These are phyloP conservation scores for Stegostoma tigrinum DNA, from an alignment of 2,113 vertebrate species.

Conservation along the genomic window DNA sequence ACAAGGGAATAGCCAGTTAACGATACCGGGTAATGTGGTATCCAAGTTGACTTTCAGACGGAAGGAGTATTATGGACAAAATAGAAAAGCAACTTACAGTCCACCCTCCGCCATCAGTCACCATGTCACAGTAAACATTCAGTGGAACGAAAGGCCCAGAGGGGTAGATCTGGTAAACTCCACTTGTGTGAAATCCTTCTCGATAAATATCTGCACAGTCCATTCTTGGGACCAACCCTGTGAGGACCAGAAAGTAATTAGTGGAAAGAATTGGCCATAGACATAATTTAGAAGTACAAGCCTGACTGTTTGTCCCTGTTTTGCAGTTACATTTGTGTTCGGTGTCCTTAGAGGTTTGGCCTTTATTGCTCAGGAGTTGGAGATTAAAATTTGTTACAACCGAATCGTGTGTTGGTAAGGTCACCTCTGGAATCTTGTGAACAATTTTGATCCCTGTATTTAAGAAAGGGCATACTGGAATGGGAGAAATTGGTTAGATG, in stretches of 20 bases:
- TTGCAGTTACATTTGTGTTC: no score
- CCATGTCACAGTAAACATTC: constrained; percentile 69
- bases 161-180: constrained; percentile 65
- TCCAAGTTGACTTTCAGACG: background rate
- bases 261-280: background rate
- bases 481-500: no score
- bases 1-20: background rate
- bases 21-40: background rate
- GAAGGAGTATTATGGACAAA: background rate
- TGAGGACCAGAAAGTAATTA: background rate
- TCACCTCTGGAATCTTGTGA: no score
- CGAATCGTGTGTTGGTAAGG: no score
- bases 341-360: no score
- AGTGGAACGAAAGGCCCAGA: constrained; percentile 54
- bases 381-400: no score
- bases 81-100: constrained; percentile 47
- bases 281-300: background rate
- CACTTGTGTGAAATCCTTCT: constrained; percentile 49
- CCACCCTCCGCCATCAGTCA: constrained; percentile 56
- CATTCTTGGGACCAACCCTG: constrained; percentile 1
- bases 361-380: no score
- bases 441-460: no score
- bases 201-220: constrained; percentile 53
- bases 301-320: no score
- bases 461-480: no score